Conservation (phyloP, 2,888 invertebrate species). For the Epirrhoe alternata region DNA sequence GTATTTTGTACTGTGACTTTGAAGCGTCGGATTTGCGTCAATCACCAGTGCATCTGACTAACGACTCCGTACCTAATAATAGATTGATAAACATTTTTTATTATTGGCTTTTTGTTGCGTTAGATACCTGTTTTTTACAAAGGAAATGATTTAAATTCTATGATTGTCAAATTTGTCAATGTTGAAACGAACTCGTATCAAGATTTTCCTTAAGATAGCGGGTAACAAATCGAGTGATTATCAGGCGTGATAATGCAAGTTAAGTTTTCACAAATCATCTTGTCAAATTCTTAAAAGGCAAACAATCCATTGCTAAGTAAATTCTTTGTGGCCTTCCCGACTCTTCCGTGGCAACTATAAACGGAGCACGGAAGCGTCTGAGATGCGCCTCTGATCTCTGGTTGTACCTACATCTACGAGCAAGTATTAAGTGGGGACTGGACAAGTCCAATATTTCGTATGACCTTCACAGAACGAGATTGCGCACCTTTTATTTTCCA, state of each 20-base stretch:
- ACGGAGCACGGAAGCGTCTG: conserved; percentile 73
- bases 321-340: conserved; percentile 66
- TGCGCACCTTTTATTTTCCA: not conserved
- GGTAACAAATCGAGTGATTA: conserved; percentile 34
- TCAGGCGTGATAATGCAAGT: conserved; percentile 34
- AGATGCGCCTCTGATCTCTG: conserved; percentile 48
- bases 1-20: conserved; percentile 58
- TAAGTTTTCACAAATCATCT: conserved; percentile 47
- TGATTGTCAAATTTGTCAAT: conserved; percentile 6
- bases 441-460: not conserved
- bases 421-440: conserved; percentile 1
- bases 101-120: conserved; percentile 1
- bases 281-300: conserved; percentile 54
- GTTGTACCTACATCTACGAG: conserved; percentile 38
- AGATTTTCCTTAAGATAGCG: conserved; percentile 33
- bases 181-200: conserved; percentile 12
- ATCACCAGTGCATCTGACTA: conserved; percentile 63
- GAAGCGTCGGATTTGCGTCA: conserved; percentile 66
- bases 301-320: conserved; percentile 61
- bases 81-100: conserved; percentile 35
- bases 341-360: conserved; percentile 78
- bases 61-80: conserved; percentile 55
- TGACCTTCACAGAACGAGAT: conserved; percentile 1
- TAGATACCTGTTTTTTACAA: not conserved
- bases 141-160: conserved; percentile 4